These are phyloP conservation scores for Pampusana beccarii DNA, from an alignment of 2,113 vertebrate genomes.

Conservation along the genomic window DNA sequence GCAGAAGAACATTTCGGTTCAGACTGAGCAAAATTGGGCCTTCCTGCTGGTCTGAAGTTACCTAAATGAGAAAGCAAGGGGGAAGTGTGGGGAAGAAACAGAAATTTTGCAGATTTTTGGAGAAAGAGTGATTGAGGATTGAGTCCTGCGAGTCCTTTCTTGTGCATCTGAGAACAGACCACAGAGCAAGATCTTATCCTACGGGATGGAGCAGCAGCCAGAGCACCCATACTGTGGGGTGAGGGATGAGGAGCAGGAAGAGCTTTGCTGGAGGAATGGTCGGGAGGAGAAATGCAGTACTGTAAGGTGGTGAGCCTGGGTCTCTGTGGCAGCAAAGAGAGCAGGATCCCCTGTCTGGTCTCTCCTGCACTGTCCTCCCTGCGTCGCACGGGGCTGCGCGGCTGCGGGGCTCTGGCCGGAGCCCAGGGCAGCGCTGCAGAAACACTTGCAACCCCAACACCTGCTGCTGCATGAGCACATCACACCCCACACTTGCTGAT, in stretches of 20 bases:
- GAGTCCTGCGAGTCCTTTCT: background rate
- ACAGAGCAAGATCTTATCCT: background rate
- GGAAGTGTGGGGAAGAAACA: accelerated
- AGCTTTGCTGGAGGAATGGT: background rate
- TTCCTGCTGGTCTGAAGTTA: background rate
- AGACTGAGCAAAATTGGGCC: background rate
- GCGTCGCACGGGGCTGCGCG: accelerated
- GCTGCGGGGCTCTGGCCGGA: background rate
- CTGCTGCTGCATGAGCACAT: background rate
- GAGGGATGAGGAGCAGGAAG: background rate
- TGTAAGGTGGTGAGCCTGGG: accelerated
- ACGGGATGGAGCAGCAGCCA: background rate
- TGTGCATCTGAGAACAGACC: background rate
- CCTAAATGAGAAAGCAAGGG: background rate
- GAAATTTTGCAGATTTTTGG: background rate
- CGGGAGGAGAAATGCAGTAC: background rate
- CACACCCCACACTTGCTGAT: background rate
- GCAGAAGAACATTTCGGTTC: constrained; percentile 32
- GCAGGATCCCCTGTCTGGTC: background rate
- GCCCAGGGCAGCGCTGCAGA: background rate
- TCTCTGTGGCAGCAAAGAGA: background rate
- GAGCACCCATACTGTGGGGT: background rate
- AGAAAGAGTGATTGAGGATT: background rate
- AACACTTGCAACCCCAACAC: background rate
- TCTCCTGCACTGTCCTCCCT: too few relatives aligned